These are phyloP conservation scores for Limanda limanda DNA, from an alignment of 2,113 vertebrate species.

Conservation along the genomic window DNA sequence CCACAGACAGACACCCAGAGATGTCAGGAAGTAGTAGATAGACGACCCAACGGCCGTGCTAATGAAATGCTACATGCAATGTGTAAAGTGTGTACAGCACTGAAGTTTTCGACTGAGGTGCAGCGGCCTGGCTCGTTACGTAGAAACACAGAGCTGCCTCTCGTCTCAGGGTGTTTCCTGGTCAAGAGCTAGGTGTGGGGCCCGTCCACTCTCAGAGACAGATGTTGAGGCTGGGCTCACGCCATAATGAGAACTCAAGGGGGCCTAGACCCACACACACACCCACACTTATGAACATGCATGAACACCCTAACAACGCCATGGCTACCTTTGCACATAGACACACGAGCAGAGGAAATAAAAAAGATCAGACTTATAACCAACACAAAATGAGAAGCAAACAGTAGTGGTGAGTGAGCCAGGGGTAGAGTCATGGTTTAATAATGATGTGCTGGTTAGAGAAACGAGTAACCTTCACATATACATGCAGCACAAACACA, in stretches of 20 bases:
- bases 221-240: slow-evolving; percentile 64
- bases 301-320: slow-evolving; percentile 10
- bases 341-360: background rate
- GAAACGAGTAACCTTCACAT: slow-evolving; percentile 59
- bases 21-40: no score
- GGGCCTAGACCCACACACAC: slow-evolving; percentile 14
- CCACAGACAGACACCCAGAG: no score
- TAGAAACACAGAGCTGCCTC: slow-evolving; percentile 25
- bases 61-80: background rate
- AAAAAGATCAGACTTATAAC: slow-evolving; percentile 1
- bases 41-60: no score
- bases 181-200: slow-evolving; percentile 48
- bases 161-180: slow-evolving; percentile 22
- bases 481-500: slow-evolving; percentile 16
- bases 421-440: slow-evolving; percentile 48
- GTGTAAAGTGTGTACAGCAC: background rate
- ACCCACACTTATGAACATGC: slow-evolving; percentile 10
- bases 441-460: slow-evolving; percentile 51
- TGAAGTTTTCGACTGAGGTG: background rate
- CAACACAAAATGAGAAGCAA: slow-evolving; percentile 14
- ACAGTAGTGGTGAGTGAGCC: slow-evolving; percentile 2
- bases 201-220: slow-evolving; percentile 66
- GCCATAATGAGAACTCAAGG: slow-evolving; percentile 77
- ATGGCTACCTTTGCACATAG: slow-evolving; percentile 6
- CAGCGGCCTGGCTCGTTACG: slow-evolving; percentile 24